Conservation (phyloP, 1,140 invertebrate genomes). For the Phocides pigmalion region DNA sequence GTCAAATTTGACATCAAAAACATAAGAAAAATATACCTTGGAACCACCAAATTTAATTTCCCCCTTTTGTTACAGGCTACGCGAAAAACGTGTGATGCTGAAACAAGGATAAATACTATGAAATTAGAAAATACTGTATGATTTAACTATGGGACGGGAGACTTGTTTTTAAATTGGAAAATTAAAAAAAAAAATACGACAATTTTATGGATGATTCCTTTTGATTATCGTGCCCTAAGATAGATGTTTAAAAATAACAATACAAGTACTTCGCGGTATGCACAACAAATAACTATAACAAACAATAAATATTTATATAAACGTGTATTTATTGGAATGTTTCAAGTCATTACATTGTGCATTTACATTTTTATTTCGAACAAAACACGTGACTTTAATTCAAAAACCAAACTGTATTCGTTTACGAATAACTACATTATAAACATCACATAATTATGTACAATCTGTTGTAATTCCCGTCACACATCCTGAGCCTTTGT, state of each 20-base stretch:
- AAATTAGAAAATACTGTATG: too few species aligned
- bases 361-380: constrained; percentile 6
- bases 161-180: too few species aligned
- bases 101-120: too few species aligned
- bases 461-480: constrained; percentile 26
- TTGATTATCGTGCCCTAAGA: not conserved
- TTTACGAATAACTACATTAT: constrained; percentile 50
- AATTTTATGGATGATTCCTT: too few species aligned
- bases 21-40: too few species aligned
- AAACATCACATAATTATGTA: constrained; percentile 39
- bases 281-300: constrained; percentile 30
- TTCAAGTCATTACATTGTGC: constrained; percentile 25
- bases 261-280: constrained; percentile 1
- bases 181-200: too few species aligned
- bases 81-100: too few species aligned
- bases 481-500: not conserved
- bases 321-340: constrained; percentile 29
- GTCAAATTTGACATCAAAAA: too few species aligned
- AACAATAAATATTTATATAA: constrained; percentile 25
- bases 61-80: too few species aligned
- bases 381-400: constrained; percentile 5
- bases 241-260: not conserved
- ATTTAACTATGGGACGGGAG: too few species aligned
- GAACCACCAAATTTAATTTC: too few species aligned
- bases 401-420: constrained; percentile 41